A percentile compares a stretch with the other conserved stretches of the same genome.
These are phyloP conservation scores for pig (Sus scrofa) DNA, from an alignment of 2,113 vertebrate species.

Conservation along the genomic window T2T-Sscrofa CM000815.6:108373001-108373500, in stretches of 20 bases:
- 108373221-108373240: too few relatives aligned
- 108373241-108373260: too few relatives aligned
- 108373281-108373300: not conserved
- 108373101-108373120: slow-evolving; percentile 92
- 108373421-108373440: too few relatives aligned
- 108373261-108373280: not conserved
- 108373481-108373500: too few relatives aligned
- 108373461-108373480: too few relatives aligned
- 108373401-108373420: too few relatives aligned
- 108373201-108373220: slow-evolving; percentile 90
- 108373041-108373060: not conserved
- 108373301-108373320: not conserved
- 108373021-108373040: not conserved
- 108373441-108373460: too few relatives aligned
- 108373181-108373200: slow-evolving; percentile 97
- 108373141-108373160: slow-evolving; percentile 94
- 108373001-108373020: too few relatives aligned
- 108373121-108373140: slow-evolving; percentile 93
- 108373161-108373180: slow-evolving; percentile 96
- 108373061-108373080: not conserved
- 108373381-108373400: not conserved
- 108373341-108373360: not conserved
- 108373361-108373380: not conserved
- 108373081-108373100: not conserved
- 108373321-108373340: not conserved